A percentile compares a stretch with the other conserved stretches of the same genome.
phyloP scores from a whole-genome alignment of 64 coral and sea anemone genomes.

The Cladopsammia gracilis region DNA sequence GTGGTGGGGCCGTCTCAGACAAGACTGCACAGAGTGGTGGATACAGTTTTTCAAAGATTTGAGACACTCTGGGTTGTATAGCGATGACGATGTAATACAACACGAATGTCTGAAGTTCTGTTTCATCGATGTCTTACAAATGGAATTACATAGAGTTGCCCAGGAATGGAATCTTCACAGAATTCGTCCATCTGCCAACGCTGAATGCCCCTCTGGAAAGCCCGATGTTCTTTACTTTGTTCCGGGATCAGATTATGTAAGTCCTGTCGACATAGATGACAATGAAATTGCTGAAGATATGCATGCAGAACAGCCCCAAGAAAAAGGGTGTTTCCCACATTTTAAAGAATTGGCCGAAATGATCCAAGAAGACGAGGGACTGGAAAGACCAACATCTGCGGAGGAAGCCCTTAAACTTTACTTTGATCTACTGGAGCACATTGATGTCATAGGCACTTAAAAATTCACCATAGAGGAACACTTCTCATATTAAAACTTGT shows the following conservation, averaged over 20 bases:
- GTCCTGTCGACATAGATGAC: conserved; percentile 34
- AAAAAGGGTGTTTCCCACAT: not conserved
- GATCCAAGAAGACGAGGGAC: conserved; percentile 1
- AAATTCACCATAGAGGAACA: not conserved
- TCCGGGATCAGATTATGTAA: conserved; percentile 64
- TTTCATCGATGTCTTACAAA: conserved; percentile 70
- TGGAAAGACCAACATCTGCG: not conserved
- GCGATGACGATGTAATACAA: conserved; percentile 54
- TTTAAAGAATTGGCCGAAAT: conserved; percentile 48
- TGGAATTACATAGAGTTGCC: conserved; percentile 69
- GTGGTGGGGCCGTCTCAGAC: conserved; percentile 43
- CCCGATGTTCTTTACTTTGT: conserved; percentile 78
- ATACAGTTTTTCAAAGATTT: conserved; percentile 80
- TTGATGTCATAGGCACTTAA: conserved; percentile 9
- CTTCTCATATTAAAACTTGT: too few relatives aligned
- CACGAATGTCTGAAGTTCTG: conserved; percentile 74
- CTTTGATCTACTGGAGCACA: conserved; percentile 3
- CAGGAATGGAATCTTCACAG: conserved; percentile 72
- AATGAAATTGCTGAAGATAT: conserved; percentile 38
- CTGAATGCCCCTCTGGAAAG: conserved; percentile 58
- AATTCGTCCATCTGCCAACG: conserved; percentile 62
- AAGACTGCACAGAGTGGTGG: conserved; percentile 63
- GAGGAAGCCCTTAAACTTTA: conserved; percentile 31
- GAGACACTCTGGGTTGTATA: conserved; percentile 75
- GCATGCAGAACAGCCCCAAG: not conserved